phyloP scores from a whole-genome alignment of 2,797 vertebrate species.

The Nyctalus aviator region DNA sequence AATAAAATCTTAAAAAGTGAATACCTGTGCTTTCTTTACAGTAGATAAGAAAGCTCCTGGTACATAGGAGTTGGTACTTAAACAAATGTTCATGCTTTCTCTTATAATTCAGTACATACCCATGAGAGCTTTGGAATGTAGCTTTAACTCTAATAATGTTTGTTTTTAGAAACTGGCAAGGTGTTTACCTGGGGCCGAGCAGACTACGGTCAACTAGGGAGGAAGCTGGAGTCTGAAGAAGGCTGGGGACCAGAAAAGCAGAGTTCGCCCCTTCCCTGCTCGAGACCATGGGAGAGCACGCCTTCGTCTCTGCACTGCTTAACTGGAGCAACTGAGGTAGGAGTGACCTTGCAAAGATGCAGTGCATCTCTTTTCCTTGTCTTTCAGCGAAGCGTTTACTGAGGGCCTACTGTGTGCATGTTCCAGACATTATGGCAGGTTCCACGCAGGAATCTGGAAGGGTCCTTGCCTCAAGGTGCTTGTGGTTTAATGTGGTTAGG shows the following conservation, averaged over 20 bases:
- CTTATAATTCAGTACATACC: constrained; percentile 21
- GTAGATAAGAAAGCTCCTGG: neutral
- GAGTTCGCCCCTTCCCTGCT: neutral
- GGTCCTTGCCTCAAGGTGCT: neutral
- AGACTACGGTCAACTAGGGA: constrained; percentile 95
- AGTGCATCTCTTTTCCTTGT: neutral
- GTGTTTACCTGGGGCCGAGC: constrained; percentile 96
- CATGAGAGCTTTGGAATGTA: constrained; percentile 5
- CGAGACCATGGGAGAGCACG: constrained; percentile 54
- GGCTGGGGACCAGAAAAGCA: constrained; percentile 67
- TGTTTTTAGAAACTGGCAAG: constrained; percentile 91
- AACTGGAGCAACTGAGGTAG: constrained; percentile 92
- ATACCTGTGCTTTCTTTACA: neutral
- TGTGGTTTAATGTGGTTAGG: constrained; percentile 20
- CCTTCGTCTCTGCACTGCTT: constrained; percentile 89
- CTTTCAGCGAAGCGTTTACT: neutral
- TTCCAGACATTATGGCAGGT: neutral
- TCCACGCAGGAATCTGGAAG: neutral
- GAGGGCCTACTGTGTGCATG: neutral
- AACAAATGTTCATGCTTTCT: neutral
- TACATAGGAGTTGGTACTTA: neutral
- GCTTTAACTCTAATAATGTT: constrained; percentile 61
- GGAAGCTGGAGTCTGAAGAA: constrained; percentile 54
- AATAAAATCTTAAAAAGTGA: neutral
- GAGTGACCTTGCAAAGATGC: neutral